Conservation (phyloP, 2,113 vertebrate species). For the Chrysemys picta region DNA sequence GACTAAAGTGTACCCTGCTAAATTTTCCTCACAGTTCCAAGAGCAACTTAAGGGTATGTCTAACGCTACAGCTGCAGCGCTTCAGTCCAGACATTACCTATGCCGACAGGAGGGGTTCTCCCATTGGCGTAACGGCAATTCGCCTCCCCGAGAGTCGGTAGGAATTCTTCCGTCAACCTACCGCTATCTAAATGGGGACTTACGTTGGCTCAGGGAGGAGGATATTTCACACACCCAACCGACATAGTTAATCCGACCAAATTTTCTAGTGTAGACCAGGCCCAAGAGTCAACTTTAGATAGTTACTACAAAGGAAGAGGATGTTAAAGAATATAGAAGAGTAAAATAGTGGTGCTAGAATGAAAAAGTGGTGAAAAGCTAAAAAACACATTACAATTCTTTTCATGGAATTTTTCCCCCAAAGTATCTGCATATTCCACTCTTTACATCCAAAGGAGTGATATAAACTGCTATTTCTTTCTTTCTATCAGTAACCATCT, state of each 20-base stretch:
- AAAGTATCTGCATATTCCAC: not conserved
- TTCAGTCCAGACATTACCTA: not conserved
- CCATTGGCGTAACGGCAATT: not conserved
- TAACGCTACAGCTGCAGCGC: accelerated
- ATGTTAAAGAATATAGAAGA: not conserved
- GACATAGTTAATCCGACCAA: not conserved
- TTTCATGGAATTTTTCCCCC: not conserved
- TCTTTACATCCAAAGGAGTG: not conserved
- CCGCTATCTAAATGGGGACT: not conserved
- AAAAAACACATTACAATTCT: not conserved
- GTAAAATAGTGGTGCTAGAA: not conserved
- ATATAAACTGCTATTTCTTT: not conserved
- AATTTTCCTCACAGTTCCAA: not conserved
- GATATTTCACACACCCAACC: not conserved
- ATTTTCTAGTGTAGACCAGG: not conserved
- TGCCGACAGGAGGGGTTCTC: not conserved
- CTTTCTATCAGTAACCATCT: not conserved
- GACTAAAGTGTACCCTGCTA: too few species aligned
- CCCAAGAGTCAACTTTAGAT: not conserved
- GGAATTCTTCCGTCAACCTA: not conserved
- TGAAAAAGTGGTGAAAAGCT: not conserved
- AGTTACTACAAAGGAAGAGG: not conserved
- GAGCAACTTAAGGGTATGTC: accelerated
- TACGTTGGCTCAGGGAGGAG: not conserved
- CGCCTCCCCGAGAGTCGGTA: not conserved